phyloP scores from a whole-genome alignment of 2,888 invertebrate genomes.

The Bellardia bayeri region DNA sequence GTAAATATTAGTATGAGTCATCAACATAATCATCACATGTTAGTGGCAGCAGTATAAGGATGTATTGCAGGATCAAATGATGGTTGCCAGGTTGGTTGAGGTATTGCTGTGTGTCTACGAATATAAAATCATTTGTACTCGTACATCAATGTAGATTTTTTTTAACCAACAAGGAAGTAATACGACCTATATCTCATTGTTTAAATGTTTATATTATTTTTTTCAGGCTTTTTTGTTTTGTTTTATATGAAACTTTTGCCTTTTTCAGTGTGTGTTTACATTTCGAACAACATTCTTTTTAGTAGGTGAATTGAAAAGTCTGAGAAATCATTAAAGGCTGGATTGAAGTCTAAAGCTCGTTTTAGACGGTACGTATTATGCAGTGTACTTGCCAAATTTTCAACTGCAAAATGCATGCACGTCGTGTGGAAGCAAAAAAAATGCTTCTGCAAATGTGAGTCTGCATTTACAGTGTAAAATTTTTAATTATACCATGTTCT shows the following conservation, averaged over 20 bases:
- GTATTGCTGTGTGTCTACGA: not conserved
- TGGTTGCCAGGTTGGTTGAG: constrained; percentile 24
- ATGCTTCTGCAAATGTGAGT: no score
- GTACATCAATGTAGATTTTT: constrained; percentile 57
- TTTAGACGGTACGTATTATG: no score
- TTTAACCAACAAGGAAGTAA: constrained; percentile 67
- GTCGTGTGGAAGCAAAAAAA: no score
- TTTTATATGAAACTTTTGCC: constrained; percentile 48
- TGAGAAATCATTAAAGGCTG: no score
- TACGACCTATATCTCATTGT: constrained; percentile 68
- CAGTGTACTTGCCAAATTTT: no score
- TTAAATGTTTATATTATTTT: constrained; percentile 13
- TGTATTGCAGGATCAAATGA: constrained; percentile 3
- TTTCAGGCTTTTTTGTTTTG: constrained; percentile 14
- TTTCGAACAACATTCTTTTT: constrained; percentile 26
- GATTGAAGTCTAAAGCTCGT: no score
- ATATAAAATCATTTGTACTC: constrained; percentile 10
- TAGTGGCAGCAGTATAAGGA: not conserved
- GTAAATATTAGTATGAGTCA: constrained; percentile 44
- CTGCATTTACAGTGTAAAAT: no score
- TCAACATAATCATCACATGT: constrained; percentile 29
- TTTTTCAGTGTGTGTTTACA: constrained; percentile 44
- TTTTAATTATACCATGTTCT: no score
- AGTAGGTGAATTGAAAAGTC: constrained; percentile 11
- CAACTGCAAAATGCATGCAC: no score